phyloP scores from a whole-genome alignment of 2,888 invertebrate genomes.

The Toxonevra muliebris region DNA sequence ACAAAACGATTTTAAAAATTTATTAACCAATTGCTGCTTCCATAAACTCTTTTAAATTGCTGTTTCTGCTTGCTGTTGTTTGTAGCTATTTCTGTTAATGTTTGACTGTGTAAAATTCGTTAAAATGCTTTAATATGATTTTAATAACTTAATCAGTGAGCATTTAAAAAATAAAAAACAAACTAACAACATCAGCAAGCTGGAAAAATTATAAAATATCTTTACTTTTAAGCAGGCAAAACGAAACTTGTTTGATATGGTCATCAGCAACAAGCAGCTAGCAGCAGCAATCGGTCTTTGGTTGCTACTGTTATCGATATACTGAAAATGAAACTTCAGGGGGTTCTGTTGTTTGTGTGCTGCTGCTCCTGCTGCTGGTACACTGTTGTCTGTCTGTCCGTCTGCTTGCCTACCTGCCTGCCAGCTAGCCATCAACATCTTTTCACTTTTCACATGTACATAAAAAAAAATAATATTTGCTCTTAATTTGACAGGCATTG shows the following conservation, averaged over 20 bases:
- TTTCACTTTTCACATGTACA: too few relatives aligned
- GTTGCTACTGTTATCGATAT: too few relatives aligned
- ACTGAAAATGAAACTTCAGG: too few relatives aligned
- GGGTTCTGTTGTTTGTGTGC: too few relatives aligned
- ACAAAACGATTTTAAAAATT: constrained; percentile 30
- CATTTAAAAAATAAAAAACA: neutral
- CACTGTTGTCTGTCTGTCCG: too few relatives aligned
- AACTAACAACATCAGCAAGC: neutral
- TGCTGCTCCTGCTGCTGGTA: too few relatives aligned
- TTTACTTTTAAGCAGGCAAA: neutral
- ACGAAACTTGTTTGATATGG: constrained; percentile 14
- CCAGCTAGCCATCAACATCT: too few relatives aligned
- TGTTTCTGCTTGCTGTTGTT: neutral
- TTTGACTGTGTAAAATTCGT: neutral
- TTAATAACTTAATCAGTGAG: constrained; percentile 30
- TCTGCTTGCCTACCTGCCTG: too few relatives aligned
- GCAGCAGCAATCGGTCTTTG: neutral
- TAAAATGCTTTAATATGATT: constrained; percentile 19
- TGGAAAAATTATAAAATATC: neutral
- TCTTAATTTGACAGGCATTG: too few relatives aligned
- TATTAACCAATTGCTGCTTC: constrained; percentile 26
- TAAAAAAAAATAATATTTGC: too few relatives aligned
- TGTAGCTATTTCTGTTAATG: constrained; percentile 1
- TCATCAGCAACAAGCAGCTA: constrained; percentile 10
- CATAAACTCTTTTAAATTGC: constrained; percentile 12